A percentile compares a stretch with the other conserved stretches of the same genome.
phyloP scores from a whole-genome alignment of 2,797 vertebrate genomes.

The Saxicola maurus region DNA sequence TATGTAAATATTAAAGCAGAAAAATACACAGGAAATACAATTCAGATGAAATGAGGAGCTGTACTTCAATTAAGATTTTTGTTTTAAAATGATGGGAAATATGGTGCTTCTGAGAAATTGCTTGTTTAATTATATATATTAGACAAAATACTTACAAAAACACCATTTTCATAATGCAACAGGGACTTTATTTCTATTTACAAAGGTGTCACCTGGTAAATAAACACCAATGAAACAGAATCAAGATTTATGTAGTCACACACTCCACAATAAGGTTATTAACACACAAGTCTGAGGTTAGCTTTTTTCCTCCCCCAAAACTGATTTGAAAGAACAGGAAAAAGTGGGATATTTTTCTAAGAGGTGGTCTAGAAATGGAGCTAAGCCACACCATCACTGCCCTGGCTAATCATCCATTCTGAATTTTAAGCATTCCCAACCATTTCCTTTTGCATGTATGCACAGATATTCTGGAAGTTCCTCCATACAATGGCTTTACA shows the following conservation, averaged over 20 bases:
- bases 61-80: background rate
- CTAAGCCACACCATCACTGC: background rate
- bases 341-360: background rate
- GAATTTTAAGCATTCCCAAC: background rate
- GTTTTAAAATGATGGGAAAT: background rate
- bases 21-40: background rate
- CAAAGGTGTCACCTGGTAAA: background rate
- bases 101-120: background rate
- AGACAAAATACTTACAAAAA: background rate
- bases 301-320: background rate
- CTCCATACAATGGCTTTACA: background rate
- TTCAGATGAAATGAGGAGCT: background rate
- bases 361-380: background rate
- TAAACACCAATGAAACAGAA: background rate
- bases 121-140: background rate
- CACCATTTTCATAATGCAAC: background rate
- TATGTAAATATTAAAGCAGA: background rate
- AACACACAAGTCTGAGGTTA: background rate
- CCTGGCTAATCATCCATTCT: background rate
- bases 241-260: background rate
- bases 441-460: accelerated
- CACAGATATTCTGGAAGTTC: background rate
- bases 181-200: background rate
- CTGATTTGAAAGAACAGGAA: background rate
- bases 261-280: background rate